Evolutionary conservation across 2,797 vertebrate genomes (phyloP).

Genomic region (Botia almorhae): DNA sequence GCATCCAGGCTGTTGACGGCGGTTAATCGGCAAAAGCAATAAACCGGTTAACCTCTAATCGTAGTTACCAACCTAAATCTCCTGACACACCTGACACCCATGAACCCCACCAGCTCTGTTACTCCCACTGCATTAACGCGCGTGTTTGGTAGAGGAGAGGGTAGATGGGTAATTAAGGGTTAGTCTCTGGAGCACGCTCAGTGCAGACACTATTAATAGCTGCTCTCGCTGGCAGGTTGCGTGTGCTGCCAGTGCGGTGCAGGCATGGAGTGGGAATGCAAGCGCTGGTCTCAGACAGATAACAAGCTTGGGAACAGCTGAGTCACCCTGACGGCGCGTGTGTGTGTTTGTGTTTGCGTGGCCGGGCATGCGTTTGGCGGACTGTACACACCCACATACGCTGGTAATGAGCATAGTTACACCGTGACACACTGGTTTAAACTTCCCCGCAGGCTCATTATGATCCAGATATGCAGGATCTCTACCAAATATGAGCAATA

Average conservation of each 20-base stretch:
- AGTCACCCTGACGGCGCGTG: conserved; percentile 60
- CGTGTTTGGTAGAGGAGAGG: conserved; percentile 18
- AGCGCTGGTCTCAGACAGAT: conserved; percentile 50
- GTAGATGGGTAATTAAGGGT: conserved; percentile 49
- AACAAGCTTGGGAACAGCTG: conserved; percentile 61
- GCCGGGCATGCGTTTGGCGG: neutral
- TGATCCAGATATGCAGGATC: neutral
- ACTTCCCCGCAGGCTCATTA: conserved; percentile 2
- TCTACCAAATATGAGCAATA: neutral
- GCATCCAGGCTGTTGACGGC: too few species aligned
- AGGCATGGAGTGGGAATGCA: conserved; percentile 56
- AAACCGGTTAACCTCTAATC: neutral
- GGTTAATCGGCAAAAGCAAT: too few species aligned
- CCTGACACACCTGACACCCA: conserved; percentile 9
- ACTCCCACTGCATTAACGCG: conserved; percentile 10
- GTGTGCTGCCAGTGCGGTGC: conserved; percentile 18
- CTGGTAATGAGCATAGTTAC: conserved; percentile 2
- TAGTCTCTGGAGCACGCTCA: conserved; percentile 46
- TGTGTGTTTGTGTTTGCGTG: conserved; percentile 12
- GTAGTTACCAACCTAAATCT: neutral
- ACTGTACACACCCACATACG: conserved; percentile 13
- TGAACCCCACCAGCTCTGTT: neutral
- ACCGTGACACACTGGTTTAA: conserved; percentile 9
- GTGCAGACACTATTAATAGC: conserved; percentile 59
- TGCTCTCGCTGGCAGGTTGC: neutral